A percentile compares a stretch with the other conserved stretches of the same genome.
Conservation (phyloP, 2,888 invertebrate species). For the Pollenia labialis region DNA sequence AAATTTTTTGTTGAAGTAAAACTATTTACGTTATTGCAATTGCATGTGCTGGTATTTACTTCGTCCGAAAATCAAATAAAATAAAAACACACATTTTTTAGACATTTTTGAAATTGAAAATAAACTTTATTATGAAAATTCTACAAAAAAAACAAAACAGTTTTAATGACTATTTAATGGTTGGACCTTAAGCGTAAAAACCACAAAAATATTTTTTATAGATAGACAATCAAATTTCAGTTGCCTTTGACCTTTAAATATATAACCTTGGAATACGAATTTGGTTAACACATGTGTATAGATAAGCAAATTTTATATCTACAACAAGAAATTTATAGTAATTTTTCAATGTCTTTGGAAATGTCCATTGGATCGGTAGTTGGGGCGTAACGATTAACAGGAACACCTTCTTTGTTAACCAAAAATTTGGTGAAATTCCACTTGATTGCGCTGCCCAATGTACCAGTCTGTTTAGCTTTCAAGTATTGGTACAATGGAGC, state of each 20-base stretch:
- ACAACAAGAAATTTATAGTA: constrained; percentile 77
- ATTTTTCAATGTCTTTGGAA: constrained; percentile 83
- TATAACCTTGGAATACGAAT: constrained; percentile 1
- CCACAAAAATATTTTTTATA: not conserved
- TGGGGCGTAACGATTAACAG: constrained; percentile 83
- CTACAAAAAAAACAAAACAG: not conserved
- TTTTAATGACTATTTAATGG: not conserved
- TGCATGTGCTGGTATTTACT: not conserved
- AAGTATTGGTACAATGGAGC: constrained; percentile 83
- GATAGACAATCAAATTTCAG: not conserved
- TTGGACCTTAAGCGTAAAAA: constrained; percentile 8
- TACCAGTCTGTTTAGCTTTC: constrained; percentile 83
- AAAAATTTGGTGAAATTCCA: constrained; percentile 84
- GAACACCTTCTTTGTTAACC: constrained; percentile 83
- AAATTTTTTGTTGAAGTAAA: constrained; percentile 67
- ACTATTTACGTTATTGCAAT: constrained; percentile 24
- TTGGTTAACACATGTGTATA: not conserved
- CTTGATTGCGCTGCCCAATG: constrained; percentile 82
- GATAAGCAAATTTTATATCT: not conserved
- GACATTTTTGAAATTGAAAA: constrained; percentile 31
- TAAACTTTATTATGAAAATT: constrained; percentile 43
- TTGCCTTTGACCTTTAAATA: not conserved
- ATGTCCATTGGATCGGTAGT: constrained; percentile 84
- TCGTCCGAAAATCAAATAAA: constrained; percentile 16
- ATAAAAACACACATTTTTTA: constrained; percentile 27